These are phyloP conservation scores for Conchocele bisecta DNA, from an alignment of 2,888 invertebrate genomes.

Conservation along the genomic window DNA sequence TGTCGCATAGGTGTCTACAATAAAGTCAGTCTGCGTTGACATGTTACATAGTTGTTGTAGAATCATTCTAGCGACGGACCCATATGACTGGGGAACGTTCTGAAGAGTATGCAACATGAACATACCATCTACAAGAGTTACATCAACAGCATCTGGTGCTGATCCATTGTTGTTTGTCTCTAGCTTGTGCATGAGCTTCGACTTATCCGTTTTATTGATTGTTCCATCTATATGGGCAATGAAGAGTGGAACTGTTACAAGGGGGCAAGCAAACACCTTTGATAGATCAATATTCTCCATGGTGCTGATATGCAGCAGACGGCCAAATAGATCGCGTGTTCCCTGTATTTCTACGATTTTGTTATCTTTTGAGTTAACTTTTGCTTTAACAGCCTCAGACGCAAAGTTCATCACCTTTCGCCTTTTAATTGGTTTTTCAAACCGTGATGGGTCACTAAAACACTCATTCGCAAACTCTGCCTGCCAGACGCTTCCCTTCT, in stretches of 20 bases:
- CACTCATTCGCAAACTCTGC: slow-evolving; percentile 36
- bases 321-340: slow-evolving; percentile 40
- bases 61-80: slow-evolving; percentile 6
- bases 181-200: slow-evolving; percentile 21
- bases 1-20: background rate
- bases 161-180: background rate
- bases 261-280: slow-evolving; percentile 22
- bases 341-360: slow-evolving; percentile 11
- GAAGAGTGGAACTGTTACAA: slow-evolving; percentile 35
- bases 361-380: background rate
- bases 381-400: background rate
- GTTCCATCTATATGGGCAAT: slow-evolving; percentile 35
- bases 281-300: slow-evolving; percentile 28
- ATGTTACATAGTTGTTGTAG: background rate
- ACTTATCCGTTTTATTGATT: slow-evolving; percentile 35
- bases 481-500: no score
- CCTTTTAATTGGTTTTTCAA: slow-evolving; percentile 40
- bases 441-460: slow-evolving; percentile 15
- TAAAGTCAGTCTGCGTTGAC: background rate
- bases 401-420: slow-evolving; percentile 44
- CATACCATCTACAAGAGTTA: slow-evolving; percentile 28
- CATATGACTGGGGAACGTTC: slow-evolving; percentile 4
- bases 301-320: slow-evolving; percentile 9
- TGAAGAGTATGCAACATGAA: slow-evolving; percentile 8
- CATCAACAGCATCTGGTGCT: slow-evolving; percentile 6